Evolutionary conservation across 1,140 invertebrate species (phyloP).

Genomic region (Tachypleus tridentatus): DNA sequence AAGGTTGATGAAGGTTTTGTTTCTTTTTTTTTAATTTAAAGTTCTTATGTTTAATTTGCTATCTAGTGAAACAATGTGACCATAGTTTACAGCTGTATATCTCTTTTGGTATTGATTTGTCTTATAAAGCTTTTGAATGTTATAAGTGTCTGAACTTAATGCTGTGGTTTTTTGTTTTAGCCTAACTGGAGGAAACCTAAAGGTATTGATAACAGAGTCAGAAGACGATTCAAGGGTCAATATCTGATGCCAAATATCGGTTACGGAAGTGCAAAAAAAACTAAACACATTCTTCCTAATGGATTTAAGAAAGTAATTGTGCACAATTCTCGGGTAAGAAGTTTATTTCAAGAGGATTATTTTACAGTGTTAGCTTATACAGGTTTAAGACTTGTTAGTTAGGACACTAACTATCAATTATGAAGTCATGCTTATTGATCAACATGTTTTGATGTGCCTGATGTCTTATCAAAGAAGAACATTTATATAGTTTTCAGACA

Average conservation of each 20-base stretch:
- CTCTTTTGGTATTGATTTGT: too few species aligned
- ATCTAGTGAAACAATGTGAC: conserved; percentile 14
- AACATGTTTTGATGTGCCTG: too few species aligned
- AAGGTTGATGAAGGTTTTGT: neutral
- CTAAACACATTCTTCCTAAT: conserved; percentile 91
- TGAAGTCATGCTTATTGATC: too few species aligned
- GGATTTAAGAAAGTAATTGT: conserved; percentile 90
- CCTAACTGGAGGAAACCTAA: conserved; percentile 84
- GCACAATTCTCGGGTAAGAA: conserved; percentile 64
- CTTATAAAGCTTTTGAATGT: too few species aligned
- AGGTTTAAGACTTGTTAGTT: too few species aligned
- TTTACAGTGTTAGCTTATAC: too few species aligned
- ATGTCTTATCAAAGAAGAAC: too few species aligned
- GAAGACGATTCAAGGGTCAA: conserved; percentile 96
- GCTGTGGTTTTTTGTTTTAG: conserved; percentile 35
- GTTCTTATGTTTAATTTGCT: neutral
- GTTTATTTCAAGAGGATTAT: too few species aligned
- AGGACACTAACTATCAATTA: too few species aligned
- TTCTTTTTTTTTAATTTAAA: neutral
- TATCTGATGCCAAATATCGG: conserved; percentile 98
- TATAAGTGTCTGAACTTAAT: too few species aligned
- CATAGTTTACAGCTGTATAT: too few species aligned
- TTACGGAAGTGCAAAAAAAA: conserved; percentile 91
- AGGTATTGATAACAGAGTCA: conserved; percentile 99
- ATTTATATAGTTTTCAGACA: too few species aligned